phyloP scores from a whole-genome alignment of 2,113 vertebrate species.

The Neodontobutis hainanensis region DNA sequence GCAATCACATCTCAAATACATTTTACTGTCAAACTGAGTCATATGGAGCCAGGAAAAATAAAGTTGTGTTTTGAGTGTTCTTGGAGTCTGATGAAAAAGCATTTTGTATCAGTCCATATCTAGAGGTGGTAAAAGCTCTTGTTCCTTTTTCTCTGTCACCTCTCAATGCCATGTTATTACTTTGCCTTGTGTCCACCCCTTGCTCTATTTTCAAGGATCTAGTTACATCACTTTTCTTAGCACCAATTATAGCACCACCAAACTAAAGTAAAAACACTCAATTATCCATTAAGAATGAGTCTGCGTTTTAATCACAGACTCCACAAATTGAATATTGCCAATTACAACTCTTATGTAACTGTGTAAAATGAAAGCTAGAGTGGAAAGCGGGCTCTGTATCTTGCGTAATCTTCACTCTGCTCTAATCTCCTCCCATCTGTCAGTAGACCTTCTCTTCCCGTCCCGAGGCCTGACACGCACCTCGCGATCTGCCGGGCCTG shows the following conservation, averaged over 20 bases:
- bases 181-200: constrained; percentile 4
- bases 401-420: constrained; percentile 43
- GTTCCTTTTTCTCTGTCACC: constrained; percentile 46
- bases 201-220: constrained; percentile 7
- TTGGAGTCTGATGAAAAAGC: constrained; percentile 31
- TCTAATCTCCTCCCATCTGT: constrained; percentile 78
- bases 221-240: background rate
- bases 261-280: constrained; percentile 2
- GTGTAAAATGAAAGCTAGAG: constrained; percentile 22
- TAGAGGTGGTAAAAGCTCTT: constrained; percentile 38
- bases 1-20: background rate
- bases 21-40: constrained; percentile 5
- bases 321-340: constrained; percentile 12
- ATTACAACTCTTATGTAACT: constrained; percentile 4
- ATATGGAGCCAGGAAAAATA: constrained; percentile 1
- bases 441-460: constrained; percentile 71
- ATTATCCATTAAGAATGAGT: constrained; percentile 4
- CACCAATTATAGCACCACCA: background rate
- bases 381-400: constrained; percentile 10
- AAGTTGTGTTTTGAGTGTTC: constrained; percentile 41
- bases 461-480: constrained; percentile 58
- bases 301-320: constrained; percentile 9
- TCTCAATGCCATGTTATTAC: constrained; percentile 24
- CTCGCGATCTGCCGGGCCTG: constrained; percentile 67
- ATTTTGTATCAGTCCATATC: constrained; percentile 48